Evolutionary conservation across 35 echinoderm and acorn worm species (phyloP), one percentile per base, ranked within the genome.

Genomic region (Diadema setosum): DNA sequence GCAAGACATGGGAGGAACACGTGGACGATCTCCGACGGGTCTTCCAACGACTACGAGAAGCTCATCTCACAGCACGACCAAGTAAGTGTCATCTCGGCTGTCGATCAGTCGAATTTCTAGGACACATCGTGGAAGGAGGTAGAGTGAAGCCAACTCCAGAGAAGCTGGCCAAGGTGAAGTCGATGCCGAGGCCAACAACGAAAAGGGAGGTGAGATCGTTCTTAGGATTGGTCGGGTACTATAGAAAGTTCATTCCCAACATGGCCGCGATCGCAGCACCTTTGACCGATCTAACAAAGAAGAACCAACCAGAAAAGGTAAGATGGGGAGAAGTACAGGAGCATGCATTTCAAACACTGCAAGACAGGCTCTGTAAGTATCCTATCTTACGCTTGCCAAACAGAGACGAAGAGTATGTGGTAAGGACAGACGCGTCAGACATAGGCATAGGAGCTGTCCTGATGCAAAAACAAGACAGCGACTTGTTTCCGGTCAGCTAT

Each of bases 71-170:
- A 20, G 92, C 92, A 50, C 23, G 83, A 34, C 92, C 87, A 39
- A 90, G 33, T 8, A 94, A 90, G 52, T 94, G 92, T 39, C 81
- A 49, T n/a, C 17, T 95, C 24, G 87, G 93, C 0, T 91, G 85
- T 50, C 4, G 84, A 21, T 39, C 69, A 1, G 18, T 95, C 11
- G 87, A 95, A 20, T 91, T 91, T 73, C 20, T 95, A 16, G 86
- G 91, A 5, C 88, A 90, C 76, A 65, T 87, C 0, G 93, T 95
- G 9, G 83, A 88, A 24, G 16, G 88, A 29, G 83, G 93, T 9
- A 25, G 50, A 5, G 42, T 90, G 1, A 88, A 70, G 26, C 83
- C 61, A 0, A 44, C 46, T 46, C 74, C 18, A 11, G 74, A 80
- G 74, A 40, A 40, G 74, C 8, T 80, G 36, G 25, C 18, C 25